Evolutionary conservation across 2,113 vertebrate species (phyloP), one percentile per base, ranked within the genome.

Genomic region (Rhodinocichla rosea): DNA sequence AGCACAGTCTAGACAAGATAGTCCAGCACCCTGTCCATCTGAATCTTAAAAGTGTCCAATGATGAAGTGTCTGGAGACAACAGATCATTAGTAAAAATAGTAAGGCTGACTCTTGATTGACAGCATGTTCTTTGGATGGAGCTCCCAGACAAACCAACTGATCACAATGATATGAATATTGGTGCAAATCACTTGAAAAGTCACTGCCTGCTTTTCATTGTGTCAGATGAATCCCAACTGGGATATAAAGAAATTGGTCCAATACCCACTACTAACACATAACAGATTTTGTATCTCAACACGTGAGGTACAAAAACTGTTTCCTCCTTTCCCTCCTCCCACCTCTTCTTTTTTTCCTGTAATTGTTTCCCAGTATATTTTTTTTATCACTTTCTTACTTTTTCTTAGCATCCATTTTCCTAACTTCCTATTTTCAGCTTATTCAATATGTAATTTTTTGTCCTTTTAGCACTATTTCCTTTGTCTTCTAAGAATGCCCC

Each of bases 81-180:
- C 6, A 67, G 37, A 39, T 42, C 32, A n/a, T 27, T 32, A n/a
- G 13, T 13, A 59, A 62, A 63, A 74, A 64, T 10, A 50, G 28
- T 19, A 12, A 83, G 1, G 4, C 39, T 89, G 27, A 32, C 13
- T 65, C 45, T 42, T 73, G 55, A 39, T 26, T 57, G 39, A 77
- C 50, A 55, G 33, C 40, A 53, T 0, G 0, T 63, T 57, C 26
- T 62, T 69, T 1, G 4, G 50, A 55, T 21, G 47, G 47, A 77
- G 27, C 27, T 91, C 37, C 45, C 33, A 30, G 32, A 32, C 35
- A 45, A 79, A 73, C 11, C 7, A 92, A 52, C 53, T 75, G 33
- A 56, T 91, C 44, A 57, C 0, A 0, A 11, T 37, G 19, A n/a
- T 52, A 33, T 0, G 0, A 70, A 17, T 40, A 53, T 12, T 50